Percentiles rank a stretch among this genome's conserved stretches.
These are phyloP conservation scores for Centropus bengalensis DNA, from an alignment of 2,113 vertebrate genomes.

Conservation along the genomic window DNA sequence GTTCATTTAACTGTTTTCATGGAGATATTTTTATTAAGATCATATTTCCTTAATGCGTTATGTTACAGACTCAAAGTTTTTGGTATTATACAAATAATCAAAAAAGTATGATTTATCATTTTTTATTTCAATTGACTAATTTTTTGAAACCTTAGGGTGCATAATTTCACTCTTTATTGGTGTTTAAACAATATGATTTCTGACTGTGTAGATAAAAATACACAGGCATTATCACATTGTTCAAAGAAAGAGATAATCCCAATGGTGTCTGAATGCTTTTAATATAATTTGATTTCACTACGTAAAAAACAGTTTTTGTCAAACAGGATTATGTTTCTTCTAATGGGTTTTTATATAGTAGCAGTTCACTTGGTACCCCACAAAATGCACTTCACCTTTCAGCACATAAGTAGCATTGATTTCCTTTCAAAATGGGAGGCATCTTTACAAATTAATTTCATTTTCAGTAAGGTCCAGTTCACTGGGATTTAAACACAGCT, in stretches of 20 bases:
- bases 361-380: not conserved
- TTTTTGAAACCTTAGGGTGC: constrained; percentile 44
- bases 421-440: not conserved
- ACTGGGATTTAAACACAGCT: not conserved
- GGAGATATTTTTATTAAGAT: not conserved
- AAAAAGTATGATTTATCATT: constrained; percentile 19
- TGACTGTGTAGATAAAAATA: constrained; percentile 44
- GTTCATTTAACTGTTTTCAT: not conserved
- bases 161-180: constrained; percentile 34
- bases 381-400: not conserved
- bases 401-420: not conserved
- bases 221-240: not conserved
- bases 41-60: not conserved
- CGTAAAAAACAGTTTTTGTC: not conserved
- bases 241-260: constrained; percentile 45
- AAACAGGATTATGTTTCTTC: constrained; percentile 17
- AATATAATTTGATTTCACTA: constrained; percentile 23
- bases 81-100: constrained; percentile 30
- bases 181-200: constrained; percentile 33
- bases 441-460: not conserved
- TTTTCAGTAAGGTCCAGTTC: not conserved
- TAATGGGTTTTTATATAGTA: not conserved
- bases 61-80: not conserved
- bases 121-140: not conserved
- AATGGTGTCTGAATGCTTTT: not conserved